These are phyloP conservation scores for Hylyphantes graminicola DNA, from an alignment of 1,140 invertebrate genomes.

Conservation along the genomic window DNA sequence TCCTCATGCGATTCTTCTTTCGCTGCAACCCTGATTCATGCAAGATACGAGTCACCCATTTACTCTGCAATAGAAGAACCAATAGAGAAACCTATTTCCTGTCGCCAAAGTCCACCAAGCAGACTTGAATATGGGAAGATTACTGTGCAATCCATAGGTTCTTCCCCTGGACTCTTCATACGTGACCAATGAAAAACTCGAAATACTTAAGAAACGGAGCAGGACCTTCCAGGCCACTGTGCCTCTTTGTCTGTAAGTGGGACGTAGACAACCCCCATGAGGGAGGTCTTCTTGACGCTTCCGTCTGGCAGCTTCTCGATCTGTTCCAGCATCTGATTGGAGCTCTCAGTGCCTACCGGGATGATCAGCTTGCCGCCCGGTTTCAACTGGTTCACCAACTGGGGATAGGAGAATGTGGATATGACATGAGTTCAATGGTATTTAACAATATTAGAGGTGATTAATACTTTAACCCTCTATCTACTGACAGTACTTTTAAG, in stretches of 20 bases:
- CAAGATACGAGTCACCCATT: too few relatives aligned
- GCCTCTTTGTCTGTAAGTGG: conserved; percentile 89
- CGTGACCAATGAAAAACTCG: neutral
- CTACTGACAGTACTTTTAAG: too few relatives aligned
- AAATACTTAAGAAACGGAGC: conserved; percentile 29
- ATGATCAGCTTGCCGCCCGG: conserved; percentile 90
- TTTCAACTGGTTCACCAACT: conserved; percentile 79
- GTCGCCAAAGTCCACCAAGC: too few relatives aligned
- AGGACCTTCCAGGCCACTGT: conserved; percentile 74
- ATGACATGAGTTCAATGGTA: neutral
- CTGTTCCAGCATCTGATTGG: conserved; percentile 84
- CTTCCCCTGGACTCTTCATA: too few relatives aligned
- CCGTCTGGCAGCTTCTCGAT: conserved; percentile 91
- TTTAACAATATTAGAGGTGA: neutral
- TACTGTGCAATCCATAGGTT: too few relatives aligned
- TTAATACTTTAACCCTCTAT: too few relatives aligned
- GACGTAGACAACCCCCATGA: conserved; percentile 98
- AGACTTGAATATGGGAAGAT: too few relatives aligned
- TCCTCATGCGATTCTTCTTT: too few relatives aligned
- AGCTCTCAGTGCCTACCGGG: conserved; percentile 86
- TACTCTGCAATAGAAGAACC: too few relatives aligned
- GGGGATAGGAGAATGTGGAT: conserved; percentile 1
- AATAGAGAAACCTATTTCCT: too few relatives aligned
- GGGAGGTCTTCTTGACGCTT: conserved; percentile 77
- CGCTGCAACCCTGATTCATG: too few relatives aligned